Evolutionary conservation across 2,888 invertebrate genomes (phyloP).

Genomic region (Drosophila cognata): DNA sequence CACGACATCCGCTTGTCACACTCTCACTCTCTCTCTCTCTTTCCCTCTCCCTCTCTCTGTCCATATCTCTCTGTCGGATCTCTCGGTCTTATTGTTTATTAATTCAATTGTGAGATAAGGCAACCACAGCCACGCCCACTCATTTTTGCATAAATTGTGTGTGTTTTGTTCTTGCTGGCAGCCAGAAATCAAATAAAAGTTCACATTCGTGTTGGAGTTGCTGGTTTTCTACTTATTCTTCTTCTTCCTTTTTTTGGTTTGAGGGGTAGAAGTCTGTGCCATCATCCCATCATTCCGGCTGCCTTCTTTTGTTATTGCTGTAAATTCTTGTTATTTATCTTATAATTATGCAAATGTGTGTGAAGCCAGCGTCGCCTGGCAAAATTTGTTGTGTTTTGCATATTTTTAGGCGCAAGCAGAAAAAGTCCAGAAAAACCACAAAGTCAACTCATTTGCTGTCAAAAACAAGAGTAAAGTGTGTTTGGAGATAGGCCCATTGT

Average conservation of each 20-base stretch:
- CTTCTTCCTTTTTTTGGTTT: background rate
- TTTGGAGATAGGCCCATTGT: background rate
- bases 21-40: conserved; percentile 33
- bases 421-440: conserved; percentile 15
- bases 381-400: conserved; percentile 39
- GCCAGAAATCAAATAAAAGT: conserved; percentile 68
- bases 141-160: conserved; percentile 61
- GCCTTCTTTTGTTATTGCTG: conserved; percentile 62
- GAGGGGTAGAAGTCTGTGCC: background rate
- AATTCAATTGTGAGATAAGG: conserved; percentile 54
- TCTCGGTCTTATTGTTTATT: conserved; percentile 48
- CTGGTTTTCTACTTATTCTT: background rate
- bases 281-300: conserved; percentile 29
- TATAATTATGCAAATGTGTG: conserved; percentile 76
- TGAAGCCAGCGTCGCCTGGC: conserved; percentile 11
- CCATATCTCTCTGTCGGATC: background rate
- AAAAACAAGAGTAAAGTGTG: conserved; percentile 1
- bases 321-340: conserved; percentile 77
- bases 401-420: conserved; percentile 40
- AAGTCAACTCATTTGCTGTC: conserved; percentile 38
- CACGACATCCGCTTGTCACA: conserved; percentile 74
- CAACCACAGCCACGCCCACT: conserved; percentile 54
- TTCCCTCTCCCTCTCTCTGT: background rate
- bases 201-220: conserved; percentile 7
- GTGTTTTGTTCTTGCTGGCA: conserved; percentile 33